Conservation (phyloP, 2,113 vertebrate species). For the Cryptotis parvus region DNA sequence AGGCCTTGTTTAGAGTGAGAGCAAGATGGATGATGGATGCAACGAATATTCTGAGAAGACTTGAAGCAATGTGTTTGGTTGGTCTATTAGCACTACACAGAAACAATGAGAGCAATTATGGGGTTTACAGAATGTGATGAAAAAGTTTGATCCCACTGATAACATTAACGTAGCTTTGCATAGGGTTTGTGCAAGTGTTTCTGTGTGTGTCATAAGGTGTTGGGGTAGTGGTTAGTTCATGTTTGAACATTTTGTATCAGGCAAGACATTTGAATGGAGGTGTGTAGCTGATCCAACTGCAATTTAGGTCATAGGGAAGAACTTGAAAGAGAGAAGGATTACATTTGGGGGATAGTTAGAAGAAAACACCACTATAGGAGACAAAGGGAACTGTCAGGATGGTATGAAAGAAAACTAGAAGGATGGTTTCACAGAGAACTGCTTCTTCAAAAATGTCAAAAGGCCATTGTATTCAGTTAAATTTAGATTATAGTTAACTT, state of each 20-base stretch:
- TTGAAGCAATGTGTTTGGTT: neutral
- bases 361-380: neutral
- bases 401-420: neutral
- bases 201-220: rapidly evolving
- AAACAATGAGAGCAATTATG: neutral
- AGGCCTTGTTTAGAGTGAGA: neutral
- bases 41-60: neutral
- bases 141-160: neutral
- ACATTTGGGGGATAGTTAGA: neutral
- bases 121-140: neutral
- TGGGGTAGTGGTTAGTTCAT: neutral
- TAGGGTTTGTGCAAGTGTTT: neutral
- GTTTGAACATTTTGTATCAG: neutral
- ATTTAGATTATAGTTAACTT: neutral
- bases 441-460: neutral
- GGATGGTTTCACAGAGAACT: neutral
- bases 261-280: neutral
- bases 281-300: neutral
- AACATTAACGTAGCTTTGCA: neutral
- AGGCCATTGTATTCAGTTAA: neutral
- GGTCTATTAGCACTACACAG: neutral
- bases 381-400: neutral
- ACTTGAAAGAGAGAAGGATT: neutral
- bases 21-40: neutral
- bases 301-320: neutral